phyloP scores from a whole-genome alignment of 1,140 invertebrate species.

The Ceratosolen fusciceps region DNA sequence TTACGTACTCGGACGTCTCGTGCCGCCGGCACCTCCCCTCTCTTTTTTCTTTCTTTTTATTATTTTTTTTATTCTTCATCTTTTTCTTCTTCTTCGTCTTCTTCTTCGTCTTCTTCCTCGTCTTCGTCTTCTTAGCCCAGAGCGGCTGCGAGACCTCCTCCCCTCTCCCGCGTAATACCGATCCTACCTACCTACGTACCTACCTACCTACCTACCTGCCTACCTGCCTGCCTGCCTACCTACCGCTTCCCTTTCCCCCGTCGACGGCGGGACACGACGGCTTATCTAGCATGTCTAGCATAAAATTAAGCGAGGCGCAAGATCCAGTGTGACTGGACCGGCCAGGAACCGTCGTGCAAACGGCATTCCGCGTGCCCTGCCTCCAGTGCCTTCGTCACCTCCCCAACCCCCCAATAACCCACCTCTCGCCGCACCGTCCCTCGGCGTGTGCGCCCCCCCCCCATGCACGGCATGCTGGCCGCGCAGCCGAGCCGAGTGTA shows the following conservation, averaged over 20 bases:
- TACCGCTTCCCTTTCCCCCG: not conserved
- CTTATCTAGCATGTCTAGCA: not conserved
- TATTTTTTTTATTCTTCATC: too few species aligned
- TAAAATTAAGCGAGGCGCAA: slow-evolving; percentile 1
- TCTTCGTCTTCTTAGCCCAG: too few species aligned
- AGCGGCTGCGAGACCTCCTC: too few species aligned
- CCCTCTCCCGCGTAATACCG: not conserved
- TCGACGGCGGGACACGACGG: not conserved
- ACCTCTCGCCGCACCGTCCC: not conserved
- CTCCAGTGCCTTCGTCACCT: not conserved
- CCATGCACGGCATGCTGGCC: not conserved
- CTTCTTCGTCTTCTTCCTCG: too few species aligned
- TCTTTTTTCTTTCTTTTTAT: not conserved
- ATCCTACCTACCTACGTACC: too few species aligned
- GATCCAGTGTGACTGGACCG: slow-evolving; percentile 24
- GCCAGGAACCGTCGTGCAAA: not conserved
- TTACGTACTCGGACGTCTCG: not conserved
- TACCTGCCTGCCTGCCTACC: too few species aligned
- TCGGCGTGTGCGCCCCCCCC: not conserved
- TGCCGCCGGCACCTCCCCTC: not conserved
- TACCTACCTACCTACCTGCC: too few species aligned
- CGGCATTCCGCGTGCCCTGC: too few species aligned
- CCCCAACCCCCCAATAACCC: too few species aligned
- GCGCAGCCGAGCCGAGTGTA: too few species aligned
- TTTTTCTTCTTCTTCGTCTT: too few species aligned